A percentile compares a stretch with the other conserved stretches of the same genome.
phyloP scores from a whole-genome alignment of 2,113 vertebrate species.

The Ariopsis seemanni region DNA sequence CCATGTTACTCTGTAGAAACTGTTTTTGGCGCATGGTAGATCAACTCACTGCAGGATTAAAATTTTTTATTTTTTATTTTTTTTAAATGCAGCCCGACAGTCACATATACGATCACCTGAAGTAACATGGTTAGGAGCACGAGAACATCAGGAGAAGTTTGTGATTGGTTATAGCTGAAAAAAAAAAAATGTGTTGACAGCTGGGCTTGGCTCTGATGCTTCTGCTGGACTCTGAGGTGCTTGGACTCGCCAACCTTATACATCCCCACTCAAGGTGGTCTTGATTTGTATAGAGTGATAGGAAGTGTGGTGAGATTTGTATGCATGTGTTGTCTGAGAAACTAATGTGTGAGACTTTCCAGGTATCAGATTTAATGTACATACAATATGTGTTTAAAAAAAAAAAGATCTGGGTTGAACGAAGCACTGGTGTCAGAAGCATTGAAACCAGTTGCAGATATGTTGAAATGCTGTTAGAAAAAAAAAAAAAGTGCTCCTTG shows the following conservation, averaged over 20 bases:
- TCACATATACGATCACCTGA: not conserved
- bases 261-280: conserved; percentile 24
- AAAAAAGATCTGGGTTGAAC: not conserved
- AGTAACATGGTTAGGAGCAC: not conserved
- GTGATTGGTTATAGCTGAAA: conserved; percentile 49
- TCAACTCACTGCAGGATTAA: not conserved
- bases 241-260: not conserved
- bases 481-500: not conserved
- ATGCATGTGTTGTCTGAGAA: conserved; percentile 42
- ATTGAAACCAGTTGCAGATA: not conserved
- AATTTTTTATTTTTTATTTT: not conserved
- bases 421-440: not conserved
- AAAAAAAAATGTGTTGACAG: conserved; percentile 51
- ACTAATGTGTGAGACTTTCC: conserved; percentile 48
- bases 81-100: not conserved
- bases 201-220: not conserved
- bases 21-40: not conserved
- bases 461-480: not conserved
- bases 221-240: not conserved
- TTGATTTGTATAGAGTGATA: not conserved
- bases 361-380: not conserved
- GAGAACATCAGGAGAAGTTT: conserved; percentile 5
- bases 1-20: not conserved
- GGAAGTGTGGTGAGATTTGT: conserved; percentile 9
- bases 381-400: not conserved